Percentiles rank a stretch among this genome's conserved stretches.
These are phyloP conservation scores for Rhogogaster chlorosoma DNA, from an alignment of 2,888 invertebrate species.

Conservation along the genomic window DNA sequence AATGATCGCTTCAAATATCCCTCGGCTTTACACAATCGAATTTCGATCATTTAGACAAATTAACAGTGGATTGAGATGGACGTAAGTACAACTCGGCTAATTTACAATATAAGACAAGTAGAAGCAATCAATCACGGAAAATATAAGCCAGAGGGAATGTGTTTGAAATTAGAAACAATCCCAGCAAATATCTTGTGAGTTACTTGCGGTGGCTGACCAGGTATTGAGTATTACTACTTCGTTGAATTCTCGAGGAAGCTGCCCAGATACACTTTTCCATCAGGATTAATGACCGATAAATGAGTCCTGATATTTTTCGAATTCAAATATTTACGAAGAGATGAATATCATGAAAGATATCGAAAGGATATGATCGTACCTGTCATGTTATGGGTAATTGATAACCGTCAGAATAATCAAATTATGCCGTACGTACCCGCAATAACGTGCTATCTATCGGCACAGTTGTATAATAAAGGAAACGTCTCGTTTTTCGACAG, in stretches of 20 bases:
- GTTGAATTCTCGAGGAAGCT: background rate
- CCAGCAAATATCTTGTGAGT: background rate
- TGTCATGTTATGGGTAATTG: background rate
- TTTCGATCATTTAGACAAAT: background rate
- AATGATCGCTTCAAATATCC: background rate
- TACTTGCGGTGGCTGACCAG: background rate
- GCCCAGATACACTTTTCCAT: background rate
- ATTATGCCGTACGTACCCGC: background rate
- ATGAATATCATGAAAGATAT: background rate
- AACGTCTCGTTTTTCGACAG: background rate
- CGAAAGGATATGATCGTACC: background rate
- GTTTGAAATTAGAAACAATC: background rate
- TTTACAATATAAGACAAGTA: background rate
- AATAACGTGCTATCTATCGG: background rate
- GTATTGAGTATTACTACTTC: background rate
- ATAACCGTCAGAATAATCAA: background rate
- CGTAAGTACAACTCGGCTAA: background rate
- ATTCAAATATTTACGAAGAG: background rate
- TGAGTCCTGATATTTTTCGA: background rate
- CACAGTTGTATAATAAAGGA: background rate
- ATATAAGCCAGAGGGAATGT: background rate
- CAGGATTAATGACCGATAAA: background rate
- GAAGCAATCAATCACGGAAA: background rate
- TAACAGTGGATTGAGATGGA: background rate
- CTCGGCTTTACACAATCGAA: background rate